Evolutionary conservation across 2,113 vertebrate genomes (phyloP).

Genomic region (Lepidothrix coronata): DNA sequence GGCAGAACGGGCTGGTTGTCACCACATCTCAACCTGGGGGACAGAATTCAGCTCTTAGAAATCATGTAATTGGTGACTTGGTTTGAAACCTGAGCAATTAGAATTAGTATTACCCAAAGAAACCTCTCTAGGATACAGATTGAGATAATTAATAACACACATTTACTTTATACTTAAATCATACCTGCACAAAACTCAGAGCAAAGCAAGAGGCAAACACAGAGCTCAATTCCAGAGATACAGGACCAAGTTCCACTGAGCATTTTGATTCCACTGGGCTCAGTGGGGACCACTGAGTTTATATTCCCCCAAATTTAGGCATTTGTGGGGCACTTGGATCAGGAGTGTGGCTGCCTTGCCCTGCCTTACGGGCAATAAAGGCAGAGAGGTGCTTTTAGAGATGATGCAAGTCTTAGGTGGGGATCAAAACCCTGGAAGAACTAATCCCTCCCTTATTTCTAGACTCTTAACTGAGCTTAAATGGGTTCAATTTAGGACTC

Average conservation of each 20-base stretch:
- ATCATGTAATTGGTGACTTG: neutral
- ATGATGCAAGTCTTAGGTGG: neutral
- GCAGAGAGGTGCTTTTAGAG: neutral
- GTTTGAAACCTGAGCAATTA: neutral
- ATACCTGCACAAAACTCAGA: fast-evolving
- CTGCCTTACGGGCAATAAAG: neutral
- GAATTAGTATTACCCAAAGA: neutral
- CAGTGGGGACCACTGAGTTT: neutral
- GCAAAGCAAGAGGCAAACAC: fast-evolving
- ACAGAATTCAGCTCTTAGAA: neutral
- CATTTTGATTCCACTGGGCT: neutral
- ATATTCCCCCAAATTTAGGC: neutral
- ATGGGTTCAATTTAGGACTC: neutral
- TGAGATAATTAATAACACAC: neutral
- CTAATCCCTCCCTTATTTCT: neutral
- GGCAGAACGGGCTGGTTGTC: neutral
- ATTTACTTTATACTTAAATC: neutral
- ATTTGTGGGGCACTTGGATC: too few relatives aligned
- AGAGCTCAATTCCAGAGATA: neutral
- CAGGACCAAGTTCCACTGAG: neutral
- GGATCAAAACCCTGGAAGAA: neutral
- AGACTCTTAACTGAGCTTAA: neutral
- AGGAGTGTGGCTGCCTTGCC: neutral
- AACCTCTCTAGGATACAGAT: neutral
- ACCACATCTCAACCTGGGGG: neutral